Percentiles rank a stretch among this genome's conserved stretches.
Conservation (phyloP, 2,113 vertebrate species). For the Solea solea region DNA sequence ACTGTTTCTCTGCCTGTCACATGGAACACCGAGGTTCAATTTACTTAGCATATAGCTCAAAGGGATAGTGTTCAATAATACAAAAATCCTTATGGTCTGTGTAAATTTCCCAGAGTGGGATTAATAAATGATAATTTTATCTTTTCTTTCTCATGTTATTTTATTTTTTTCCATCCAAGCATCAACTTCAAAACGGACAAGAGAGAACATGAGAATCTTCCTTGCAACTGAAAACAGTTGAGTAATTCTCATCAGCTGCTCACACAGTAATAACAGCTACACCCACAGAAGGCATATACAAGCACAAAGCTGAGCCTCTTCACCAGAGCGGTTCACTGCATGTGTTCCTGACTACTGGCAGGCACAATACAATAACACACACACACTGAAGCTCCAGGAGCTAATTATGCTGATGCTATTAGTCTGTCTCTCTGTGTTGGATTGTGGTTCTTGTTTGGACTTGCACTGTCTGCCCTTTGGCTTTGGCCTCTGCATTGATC, state of each 20-base stretch:
- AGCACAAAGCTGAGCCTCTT: conserved; percentile 11
- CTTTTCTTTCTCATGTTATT: too few species aligned
- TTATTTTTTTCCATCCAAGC: too few species aligned
- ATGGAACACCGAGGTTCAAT: too few species aligned
- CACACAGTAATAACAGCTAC: conserved; percentile 32
- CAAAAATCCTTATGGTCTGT: too few species aligned
- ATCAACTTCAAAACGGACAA: not conserved
- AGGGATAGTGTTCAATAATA: too few species aligned
- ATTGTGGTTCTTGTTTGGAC: conserved; percentile 52
- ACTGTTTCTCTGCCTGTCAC: too few species aligned
- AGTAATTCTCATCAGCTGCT: conserved; percentile 16
- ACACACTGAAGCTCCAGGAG: conserved; percentile 28
- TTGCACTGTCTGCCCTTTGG: conserved; percentile 42
- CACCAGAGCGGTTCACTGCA: conserved; percentile 1
- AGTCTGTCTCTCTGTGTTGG: conserved; percentile 46
- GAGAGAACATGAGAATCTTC: not conserved
- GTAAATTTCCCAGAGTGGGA: too few species aligned
- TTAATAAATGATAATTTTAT: too few species aligned
- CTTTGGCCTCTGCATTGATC: conserved; percentile 32
- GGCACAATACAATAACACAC: conserved; percentile 36
- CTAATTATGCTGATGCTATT: conserved; percentile 50
- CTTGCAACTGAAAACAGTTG: not conserved
- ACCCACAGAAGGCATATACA: conserved; percentile 15
- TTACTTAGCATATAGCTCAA: too few species aligned
- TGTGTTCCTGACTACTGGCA: conserved; percentile 38